Evolutionary conservation across 1,140 invertebrate species (phyloP), one percentile per base, ranked within the genome.

Genomic region (Aphelenchoides avenae): DNA sequence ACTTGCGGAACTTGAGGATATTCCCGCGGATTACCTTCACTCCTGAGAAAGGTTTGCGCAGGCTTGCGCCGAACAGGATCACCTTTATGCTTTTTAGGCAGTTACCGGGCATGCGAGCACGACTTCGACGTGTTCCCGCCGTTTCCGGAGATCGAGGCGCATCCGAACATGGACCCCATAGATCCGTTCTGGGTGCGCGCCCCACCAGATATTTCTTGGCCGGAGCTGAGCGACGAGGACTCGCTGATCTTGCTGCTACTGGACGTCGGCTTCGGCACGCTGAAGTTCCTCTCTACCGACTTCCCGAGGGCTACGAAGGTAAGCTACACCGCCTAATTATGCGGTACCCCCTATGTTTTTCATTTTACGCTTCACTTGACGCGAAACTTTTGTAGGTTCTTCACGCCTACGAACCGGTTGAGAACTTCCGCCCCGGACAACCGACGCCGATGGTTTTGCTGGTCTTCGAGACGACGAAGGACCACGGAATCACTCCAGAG

Each of bases 61-160:
- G 33, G 13, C n/a, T 33, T 57, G 3, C 3, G 3, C 1, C n/a
- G 18, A 3, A n/a, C n/a, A 22, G 7, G 13, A 29, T 24, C 9
- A 15, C 30, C 46, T 5, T 3, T 4, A 40, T 9, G 18, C 11
- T 1, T 5, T 74, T 33, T n/a, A 71, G 68, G 71, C 13, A 29
- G 48, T 30, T 74, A 74, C 44, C 51, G 72, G 24, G 71, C 66
- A 9, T 74, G 71, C 57, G 71, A 73, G 15, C 71, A 74, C 51
- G 53, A 76, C 18, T 76, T 67, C 46, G 33, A 43, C 11, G 44
- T 52, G 20, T 11, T 18, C 2, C 52, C 13, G 7, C 18, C 6
- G 1, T 24, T 9, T 11, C 41, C 42, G 27, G 36, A 29, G 15
- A 24, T 69, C 9, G 42, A 56, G 27, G 73, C 40, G 11, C 59